A percentile compares a stretch with the other conserved stretches of the same genome.
These are phyloP conservation scores for Neopelma chrysocephalum DNA, from an alignment of 2,797 vertebrate genomes.

Conservation along the genomic window DNA sequence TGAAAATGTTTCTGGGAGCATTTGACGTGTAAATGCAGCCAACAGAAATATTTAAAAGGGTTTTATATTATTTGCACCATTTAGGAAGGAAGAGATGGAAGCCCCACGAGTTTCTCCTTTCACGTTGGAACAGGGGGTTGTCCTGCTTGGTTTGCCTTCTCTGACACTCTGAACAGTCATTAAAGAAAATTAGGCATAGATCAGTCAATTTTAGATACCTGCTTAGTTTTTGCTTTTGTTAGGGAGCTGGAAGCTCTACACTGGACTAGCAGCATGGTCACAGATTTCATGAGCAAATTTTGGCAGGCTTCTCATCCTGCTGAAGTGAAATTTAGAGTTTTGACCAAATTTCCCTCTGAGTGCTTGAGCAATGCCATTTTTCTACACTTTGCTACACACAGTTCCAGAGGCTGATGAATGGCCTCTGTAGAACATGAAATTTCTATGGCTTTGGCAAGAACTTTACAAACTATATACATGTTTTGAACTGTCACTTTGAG, in stretches of 20 bases:
- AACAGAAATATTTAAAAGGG: constrained; percentile 1
- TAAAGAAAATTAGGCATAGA: neutral
- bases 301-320: neutral
- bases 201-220: neutral
- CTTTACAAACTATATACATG: constrained; percentile 63
- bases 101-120: neutral
- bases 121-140: neutral
- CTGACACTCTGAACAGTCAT: neutral
- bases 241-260: neutral
- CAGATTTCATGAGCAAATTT: neutral
- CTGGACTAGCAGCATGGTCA: neutral
- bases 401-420: constrained; percentile 37
- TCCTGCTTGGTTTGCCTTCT: neutral
- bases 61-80: neutral
- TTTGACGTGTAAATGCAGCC: neutral
- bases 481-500: constrained; percentile 72
- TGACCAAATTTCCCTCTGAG: neutral
- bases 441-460: constrained; percentile 68
- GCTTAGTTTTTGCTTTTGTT: neutral
- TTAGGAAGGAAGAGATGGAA: neutral
- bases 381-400: neutral
- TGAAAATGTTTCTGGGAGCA: constrained; percentile 4
- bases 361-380: neutral
- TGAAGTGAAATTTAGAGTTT: neutral
- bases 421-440: constrained; percentile 55